phyloP scores from a whole-genome alignment of 2,113 vertebrate species.

The Jacana jacana region DNA sequence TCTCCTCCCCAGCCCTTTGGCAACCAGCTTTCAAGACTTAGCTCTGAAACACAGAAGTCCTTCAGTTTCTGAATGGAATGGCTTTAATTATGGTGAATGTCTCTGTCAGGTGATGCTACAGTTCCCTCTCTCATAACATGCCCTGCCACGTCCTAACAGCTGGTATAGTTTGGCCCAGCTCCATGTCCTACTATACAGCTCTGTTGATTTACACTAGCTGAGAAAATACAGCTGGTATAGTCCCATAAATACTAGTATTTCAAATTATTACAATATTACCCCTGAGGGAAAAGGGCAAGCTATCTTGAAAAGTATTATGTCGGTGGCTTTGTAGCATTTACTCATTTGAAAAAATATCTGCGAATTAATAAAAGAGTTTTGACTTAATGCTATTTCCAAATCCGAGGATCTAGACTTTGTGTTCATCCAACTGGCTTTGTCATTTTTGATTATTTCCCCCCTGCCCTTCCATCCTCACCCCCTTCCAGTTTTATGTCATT shows the following conservation, averaged over 20 bases:
- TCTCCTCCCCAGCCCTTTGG: background rate
- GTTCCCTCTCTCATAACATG: background rate
- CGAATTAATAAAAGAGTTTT: slow-evolving; percentile 1
- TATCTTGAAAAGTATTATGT: background rate
- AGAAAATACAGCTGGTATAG: background rate
- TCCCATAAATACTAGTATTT: background rate
- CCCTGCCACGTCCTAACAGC: background rate
- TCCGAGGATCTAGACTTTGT: background rate
- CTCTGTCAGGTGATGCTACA: background rate
- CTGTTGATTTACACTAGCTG: background rate
- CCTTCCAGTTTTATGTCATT: background rate
- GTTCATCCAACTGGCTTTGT: background rate
- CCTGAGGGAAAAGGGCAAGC: background rate
- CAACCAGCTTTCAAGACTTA: background rate
- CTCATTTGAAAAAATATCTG: background rate
- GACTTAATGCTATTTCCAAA: background rate
- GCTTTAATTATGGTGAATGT: background rate
- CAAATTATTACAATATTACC: background rate
- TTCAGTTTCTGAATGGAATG: background rate
- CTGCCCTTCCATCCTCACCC: background rate
- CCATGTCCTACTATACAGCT: background rate
- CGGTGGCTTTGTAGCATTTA: background rate
- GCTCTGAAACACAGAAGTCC: background rate
- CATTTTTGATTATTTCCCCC: background rate
- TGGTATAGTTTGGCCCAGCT: background rate